Evolutionary conservation across 2,797 vertebrate species (phyloP).

Genomic region (Staurois parvus): DNA sequence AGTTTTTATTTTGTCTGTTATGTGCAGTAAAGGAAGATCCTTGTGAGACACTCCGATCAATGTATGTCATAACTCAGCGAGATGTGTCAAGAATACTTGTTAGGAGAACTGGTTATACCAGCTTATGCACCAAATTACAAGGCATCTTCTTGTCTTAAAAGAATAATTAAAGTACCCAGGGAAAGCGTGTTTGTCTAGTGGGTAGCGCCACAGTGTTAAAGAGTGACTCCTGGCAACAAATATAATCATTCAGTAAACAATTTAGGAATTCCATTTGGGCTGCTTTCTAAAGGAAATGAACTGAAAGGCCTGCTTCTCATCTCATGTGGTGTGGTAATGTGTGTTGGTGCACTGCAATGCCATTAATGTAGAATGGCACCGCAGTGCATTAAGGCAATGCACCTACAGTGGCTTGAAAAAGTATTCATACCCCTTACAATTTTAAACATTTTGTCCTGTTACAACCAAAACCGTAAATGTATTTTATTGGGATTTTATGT

Average conservation of each 20-base stretch:
- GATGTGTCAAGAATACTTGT: neutral
- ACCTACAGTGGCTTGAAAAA: too few species aligned
- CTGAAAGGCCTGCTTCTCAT: too few species aligned
- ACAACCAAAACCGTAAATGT: too few species aligned
- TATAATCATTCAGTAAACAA: neutral
- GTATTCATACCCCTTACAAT: too few species aligned
- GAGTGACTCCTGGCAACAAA: neutral
- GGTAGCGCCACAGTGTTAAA: constrained; percentile 8
- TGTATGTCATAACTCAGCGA: neutral
- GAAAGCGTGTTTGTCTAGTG: neutral
- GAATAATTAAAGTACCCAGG: constrained; percentile 10
- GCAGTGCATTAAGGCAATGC: too few species aligned
- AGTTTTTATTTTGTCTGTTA: constrained; percentile 2
- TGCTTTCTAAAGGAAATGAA: too few species aligned
- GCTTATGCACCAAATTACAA: neutral
- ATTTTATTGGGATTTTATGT: too few species aligned
- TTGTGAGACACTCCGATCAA: neutral
- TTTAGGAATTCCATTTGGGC: too few species aligned
- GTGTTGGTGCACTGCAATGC: too few species aligned
- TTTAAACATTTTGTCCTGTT: too few species aligned
- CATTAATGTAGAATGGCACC: too few species aligned
- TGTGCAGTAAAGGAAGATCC: neutral
- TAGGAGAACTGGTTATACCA: constrained; percentile 26
- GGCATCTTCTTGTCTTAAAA: constrained; percentile 7
- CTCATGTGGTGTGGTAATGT: too few species aligned